phyloP scores from a whole-genome alignment of 1,140 invertebrate species.

The Drosophila nikananu region DNA sequence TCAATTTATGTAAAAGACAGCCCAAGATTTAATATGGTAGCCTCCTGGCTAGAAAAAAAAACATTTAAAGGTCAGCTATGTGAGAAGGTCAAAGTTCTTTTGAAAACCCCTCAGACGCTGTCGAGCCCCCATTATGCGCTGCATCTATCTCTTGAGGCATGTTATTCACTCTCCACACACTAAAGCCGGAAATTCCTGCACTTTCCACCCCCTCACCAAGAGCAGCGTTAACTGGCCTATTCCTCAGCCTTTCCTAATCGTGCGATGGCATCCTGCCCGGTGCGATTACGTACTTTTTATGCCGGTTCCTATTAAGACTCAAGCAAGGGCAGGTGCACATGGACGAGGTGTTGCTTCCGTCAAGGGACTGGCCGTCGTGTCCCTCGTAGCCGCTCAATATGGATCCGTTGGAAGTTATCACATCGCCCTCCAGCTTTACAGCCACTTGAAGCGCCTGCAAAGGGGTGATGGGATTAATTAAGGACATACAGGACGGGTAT shows the following conservation, averaged over 20 bases:
- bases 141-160: constrained; percentile 9
- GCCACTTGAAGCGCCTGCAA: constrained; percentile 93
- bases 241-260: constrained; percentile 13
- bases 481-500: constrained; percentile 4
- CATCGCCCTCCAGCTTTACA: constrained; percentile 96
- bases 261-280: constrained; percentile 20
- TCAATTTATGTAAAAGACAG: not conserved
- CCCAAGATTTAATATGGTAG: not conserved
- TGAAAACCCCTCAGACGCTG: constrained; percentile 8
- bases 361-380: constrained; percentile 87
- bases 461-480: constrained; percentile 32
- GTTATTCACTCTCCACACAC: constrained; percentile 12
- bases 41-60: not conserved
- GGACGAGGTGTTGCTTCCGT: constrained; percentile 88
- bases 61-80: constrained; percentile 7
- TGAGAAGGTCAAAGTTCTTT: constrained; percentile 30
- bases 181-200: constrained; percentile 13
- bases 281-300: constrained; percentile 85
- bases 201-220: not conserved
- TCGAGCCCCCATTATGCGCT: constrained; percentile 10
- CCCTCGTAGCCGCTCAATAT: constrained; percentile 90
- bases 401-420: constrained; percentile 95
- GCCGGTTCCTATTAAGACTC: constrained; percentile 88
- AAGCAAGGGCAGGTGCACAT: constrained; percentile 93
- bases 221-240: constrained; percentile 39